Evolutionary conservation across 2,113 vertebrate genomes (phyloP).

Genomic region (Chloropsis cyanopogon): DNA sequence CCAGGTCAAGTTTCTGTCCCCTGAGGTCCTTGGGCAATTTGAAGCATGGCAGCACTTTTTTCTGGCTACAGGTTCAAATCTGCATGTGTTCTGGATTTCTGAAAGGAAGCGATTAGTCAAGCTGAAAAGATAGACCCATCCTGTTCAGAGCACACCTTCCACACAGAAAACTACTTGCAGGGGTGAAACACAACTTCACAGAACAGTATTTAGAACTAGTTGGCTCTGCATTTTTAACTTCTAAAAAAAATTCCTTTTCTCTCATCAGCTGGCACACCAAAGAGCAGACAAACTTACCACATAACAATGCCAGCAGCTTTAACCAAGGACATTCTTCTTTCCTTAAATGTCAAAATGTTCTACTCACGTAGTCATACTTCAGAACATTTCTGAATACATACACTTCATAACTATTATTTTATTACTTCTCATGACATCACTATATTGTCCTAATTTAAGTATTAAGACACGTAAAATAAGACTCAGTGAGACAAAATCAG

Average conservation of each 20-base stretch:
- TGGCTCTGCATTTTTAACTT: not conserved
- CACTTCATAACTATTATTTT: not conserved
- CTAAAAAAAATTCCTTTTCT: not conserved
- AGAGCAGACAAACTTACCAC: constrained; percentile 1
- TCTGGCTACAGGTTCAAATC: constrained; percentile 73
- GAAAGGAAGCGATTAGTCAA: constrained; percentile 19
- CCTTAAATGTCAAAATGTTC: constrained; percentile 4
- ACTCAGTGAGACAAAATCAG: not conserved
- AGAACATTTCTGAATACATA: not conserved
- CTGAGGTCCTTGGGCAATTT: constrained; percentile 73
- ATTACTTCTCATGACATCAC: not conserved
- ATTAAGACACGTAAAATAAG: not conserved
- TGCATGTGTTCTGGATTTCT: constrained; percentile 49
- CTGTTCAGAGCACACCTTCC: constrained; percentile 21
- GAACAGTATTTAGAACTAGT: not conserved
- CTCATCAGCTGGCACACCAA: not conserved
- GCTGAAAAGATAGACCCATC: constrained; percentile 9
- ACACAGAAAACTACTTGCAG: not conserved
- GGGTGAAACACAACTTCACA: not conserved
- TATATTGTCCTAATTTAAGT: not conserved
- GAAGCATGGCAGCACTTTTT: constrained; percentile 73
- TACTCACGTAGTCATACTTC: not conserved
- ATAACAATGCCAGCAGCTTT: not conserved
- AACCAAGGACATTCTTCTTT: not conserved
- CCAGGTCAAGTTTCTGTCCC: constrained; percentile 80